Evolutionary conservation across 1,140 invertebrate species (phyloP), one percentile per base, ranked within the genome.

Genomic region (Phocides pigmalion): DNA sequence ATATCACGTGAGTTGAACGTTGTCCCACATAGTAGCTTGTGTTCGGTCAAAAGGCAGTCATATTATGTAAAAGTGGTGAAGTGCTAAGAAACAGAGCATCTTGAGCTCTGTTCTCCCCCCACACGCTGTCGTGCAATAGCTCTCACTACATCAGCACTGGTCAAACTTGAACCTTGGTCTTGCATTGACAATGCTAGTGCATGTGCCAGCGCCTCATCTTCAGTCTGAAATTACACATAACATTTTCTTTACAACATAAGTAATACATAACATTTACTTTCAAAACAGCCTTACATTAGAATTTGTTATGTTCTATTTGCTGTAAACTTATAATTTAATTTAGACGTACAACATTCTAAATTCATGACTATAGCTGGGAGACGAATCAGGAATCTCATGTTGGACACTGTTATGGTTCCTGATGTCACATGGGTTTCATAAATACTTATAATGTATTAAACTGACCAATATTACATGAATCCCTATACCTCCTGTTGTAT

Each of bases 161-260:
- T 44, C 39, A 47, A n/a, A 4, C 19, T 62, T 0, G 61, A 12
- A 11, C 56, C 70, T 28, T 85, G 66, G 12, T 94, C 93, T 82
- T 95, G 93, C 79, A 98, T 89, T 0, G 97, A 98, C 19, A 96
- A 86, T 6, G 97, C 95, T 6, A 98, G 85, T 0, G 97, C 97
- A 75, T 94, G 93, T 0, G 97, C 97, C 53, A 98, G 83, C 0
- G 97, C 97, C 87, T 98, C 97, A 83, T 98, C 97, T 92, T 98
- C 97, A 67, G 93, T 95, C 94, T 92, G 76, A 12, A 87, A 90
- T 17, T 56, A 12, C 19, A 12, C 41, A 11, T 8, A 12, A 25
- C 20, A 44, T 3, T 11, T 15, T 16, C 22, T 32, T 50, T 20
- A 1, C n/a, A n/a, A n/a, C n/a, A n/a, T n/a, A n/a, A n/a, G n/a